Percentiles rank a stretch among this genome's conserved stretches.
These are phyloP conservation scores for Perdita meconis DNA, from an alignment of 2,888 invertebrate species.

Conservation along the genomic window DNA sequence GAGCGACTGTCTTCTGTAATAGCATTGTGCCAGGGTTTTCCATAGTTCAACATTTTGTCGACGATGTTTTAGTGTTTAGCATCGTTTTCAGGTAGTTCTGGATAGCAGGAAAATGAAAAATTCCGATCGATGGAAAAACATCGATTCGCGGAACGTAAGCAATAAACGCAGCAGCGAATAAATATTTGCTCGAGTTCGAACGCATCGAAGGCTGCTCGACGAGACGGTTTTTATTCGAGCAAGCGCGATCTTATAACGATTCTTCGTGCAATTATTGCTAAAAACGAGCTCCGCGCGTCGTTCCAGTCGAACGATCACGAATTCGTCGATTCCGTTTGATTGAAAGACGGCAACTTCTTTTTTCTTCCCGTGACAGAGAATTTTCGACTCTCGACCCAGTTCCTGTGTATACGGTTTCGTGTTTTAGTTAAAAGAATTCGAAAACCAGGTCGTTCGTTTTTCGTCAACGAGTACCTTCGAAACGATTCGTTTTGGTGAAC, in stretches of 20 bases:
- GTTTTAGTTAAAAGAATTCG: constrained; percentile 10
- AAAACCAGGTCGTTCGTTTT: constrained; percentile 3
- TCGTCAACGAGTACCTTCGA: neutral
- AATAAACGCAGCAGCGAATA: constrained; percentile 25
- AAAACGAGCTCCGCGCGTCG: neutral
- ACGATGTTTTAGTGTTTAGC: too few relatives aligned
- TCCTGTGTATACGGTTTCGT: neutral
- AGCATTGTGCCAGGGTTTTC: too few relatives aligned
- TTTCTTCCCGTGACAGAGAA: neutral
- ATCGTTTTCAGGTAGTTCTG: constrained; percentile 23
- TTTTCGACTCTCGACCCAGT: constrained; percentile 14
- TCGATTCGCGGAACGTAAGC: neutral
- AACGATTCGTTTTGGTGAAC: constrained; percentile 4
- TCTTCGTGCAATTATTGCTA: constrained; percentile 2
- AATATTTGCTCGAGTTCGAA: constrained; percentile 28
- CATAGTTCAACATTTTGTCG: too few relatives aligned
- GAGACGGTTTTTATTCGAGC: constrained; percentile 9
- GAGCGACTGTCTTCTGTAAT: too few relatives aligned
- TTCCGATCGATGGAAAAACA: too few relatives aligned
- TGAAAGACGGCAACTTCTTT: neutral
- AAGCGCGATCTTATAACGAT: neutral
- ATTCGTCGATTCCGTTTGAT: neutral
- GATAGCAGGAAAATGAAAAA: constrained; percentile 12
- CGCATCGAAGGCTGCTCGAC: neutral
- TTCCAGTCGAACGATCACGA: neutral